Percentiles rank a stretch among this genome's conserved stretches.
These are phyloP conservation scores for Neopelma chrysocephalum DNA, from an alignment of 2,797 vertebrate genomes.

Conservation along the genomic window DNA sequence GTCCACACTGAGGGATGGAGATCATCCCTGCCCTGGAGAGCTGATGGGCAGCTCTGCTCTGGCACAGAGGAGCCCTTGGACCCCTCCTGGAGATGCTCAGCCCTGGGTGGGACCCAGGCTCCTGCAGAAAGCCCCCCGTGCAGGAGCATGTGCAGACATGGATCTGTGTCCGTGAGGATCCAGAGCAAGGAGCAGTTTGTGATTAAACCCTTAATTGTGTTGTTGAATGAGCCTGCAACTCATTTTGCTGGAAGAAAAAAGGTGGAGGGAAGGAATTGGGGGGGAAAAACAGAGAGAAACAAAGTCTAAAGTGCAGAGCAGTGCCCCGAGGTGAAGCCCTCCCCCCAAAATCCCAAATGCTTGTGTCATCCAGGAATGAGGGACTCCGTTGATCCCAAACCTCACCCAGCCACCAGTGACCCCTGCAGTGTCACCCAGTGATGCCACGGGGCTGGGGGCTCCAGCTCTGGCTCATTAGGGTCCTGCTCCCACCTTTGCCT, in stretches of 20 bases:
- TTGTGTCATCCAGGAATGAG: neutral
- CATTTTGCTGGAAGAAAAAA: neutral
- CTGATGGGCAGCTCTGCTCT: neutral
- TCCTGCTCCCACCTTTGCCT: neutral
- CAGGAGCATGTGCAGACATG: neutral
- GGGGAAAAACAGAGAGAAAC: neutral
- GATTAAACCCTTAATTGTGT: rapidly evolving
- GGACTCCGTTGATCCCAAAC: neutral
- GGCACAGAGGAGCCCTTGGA: neutral
- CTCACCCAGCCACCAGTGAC: neutral
- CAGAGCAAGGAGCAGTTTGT: rapidly evolving
- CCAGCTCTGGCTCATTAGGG: rapidly evolving
- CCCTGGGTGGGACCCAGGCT: rapidly evolving
- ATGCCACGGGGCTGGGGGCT: neutral
- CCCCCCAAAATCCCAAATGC: neutral
- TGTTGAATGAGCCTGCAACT: neutral
- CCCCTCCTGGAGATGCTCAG: neutral
- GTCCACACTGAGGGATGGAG: neutral
- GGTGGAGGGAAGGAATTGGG: too few species aligned
- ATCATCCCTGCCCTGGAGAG: neutral
- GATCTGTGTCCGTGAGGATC: neutral
- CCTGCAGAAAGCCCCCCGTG: neutral
- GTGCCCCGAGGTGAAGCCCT: neutral
- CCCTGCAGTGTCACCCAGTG: neutral
- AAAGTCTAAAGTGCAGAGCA: neutral